Percentiles rank a stretch among this genome's conserved stretches.
Conservation (phyloP, 2,113 vertebrate genomes). For the Neolamprologus longior region DNA sequence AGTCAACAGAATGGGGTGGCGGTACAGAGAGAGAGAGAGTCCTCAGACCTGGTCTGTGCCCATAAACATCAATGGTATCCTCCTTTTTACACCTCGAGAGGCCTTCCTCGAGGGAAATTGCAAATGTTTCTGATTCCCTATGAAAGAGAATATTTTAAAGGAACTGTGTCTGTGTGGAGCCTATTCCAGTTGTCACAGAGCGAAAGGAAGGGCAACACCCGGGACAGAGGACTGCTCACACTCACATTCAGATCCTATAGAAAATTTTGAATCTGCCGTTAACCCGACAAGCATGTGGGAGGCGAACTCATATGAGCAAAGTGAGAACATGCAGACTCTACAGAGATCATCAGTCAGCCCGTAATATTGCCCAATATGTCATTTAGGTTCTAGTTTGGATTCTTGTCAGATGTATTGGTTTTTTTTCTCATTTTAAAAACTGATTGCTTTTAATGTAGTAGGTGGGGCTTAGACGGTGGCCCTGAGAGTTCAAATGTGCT, state of each 20-base stretch:
- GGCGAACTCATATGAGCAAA: background rate
- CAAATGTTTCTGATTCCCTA: background rate
- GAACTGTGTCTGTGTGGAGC: background rate
- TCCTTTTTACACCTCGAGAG: background rate
- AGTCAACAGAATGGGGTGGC: background rate
- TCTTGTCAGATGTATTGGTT: rapidly evolving
- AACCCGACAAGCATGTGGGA: background rate
- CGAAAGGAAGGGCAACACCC: rapidly evolving
- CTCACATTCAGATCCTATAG: background rate
- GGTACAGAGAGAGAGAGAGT: background rate
- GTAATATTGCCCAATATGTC: background rate
- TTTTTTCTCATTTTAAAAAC: background rate
- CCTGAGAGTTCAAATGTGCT: background rate
- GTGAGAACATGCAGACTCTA: background rate
- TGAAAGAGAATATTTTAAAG: background rate
- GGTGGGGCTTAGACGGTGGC: background rate
- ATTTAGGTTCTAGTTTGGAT: background rate
- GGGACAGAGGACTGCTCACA: background rate
- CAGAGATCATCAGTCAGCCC: background rate
- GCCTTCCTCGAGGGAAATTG: background rate
- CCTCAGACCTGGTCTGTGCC: background rate
- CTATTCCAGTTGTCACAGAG: background rate
- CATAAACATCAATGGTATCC: background rate
- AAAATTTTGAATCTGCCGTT: background rate
- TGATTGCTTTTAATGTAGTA: background rate